Evolutionary conservation across 2,888 invertebrate genomes (phyloP), one percentile per base, ranked within the genome.

Genomic region (Schrankia costaestrigalis): DNA sequence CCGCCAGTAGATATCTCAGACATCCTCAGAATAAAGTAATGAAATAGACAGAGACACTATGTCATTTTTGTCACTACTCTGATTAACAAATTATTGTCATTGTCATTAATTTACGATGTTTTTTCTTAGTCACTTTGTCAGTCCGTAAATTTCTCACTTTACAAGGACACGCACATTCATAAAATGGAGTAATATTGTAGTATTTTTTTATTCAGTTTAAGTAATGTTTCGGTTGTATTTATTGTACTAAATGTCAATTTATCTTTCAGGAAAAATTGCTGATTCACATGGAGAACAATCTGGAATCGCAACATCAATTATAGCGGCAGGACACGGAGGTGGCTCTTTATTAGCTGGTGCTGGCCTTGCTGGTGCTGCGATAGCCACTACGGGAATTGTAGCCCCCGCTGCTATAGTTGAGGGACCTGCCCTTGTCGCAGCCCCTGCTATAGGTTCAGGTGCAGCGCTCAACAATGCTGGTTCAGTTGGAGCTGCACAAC

Each of bases 381-480:
- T 22, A 3, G 9, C 17, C 6, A 10, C 21, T 3, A 9, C 21
- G 15, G 25, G 41, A 1, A 25, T 42, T n/a, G 48, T 36, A 1
- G 9, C n/a, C 3, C 53, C 40, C 1, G 45, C 57, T 2, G 35
- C 63, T 11, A 54, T 45, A n/a, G 62, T 37, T 2, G n/a, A n/a
- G n/a, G 70, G 63, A 0, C 53, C 62, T 9, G 61, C 46, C 2
- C 29, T 59, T 2, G 30, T 58, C 3, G 41, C 46, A 1, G 68
- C 55, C 2, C 57, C 65, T 2, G 45, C 39, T 3, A 33, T 78
- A 6, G 78, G 79, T 35, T 70, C 67, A 22, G 73, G 74, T 2
- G 63, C 63, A n/a, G 81, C 80, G 0, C 69, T 86, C 23, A 85
- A 83, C 60, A 79, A 71, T 42, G 85, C 84, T 3, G 86, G 73